phyloP scores from a whole-genome alignment of 2,797 vertebrate species.

The Allobates femoralis region DNA sequence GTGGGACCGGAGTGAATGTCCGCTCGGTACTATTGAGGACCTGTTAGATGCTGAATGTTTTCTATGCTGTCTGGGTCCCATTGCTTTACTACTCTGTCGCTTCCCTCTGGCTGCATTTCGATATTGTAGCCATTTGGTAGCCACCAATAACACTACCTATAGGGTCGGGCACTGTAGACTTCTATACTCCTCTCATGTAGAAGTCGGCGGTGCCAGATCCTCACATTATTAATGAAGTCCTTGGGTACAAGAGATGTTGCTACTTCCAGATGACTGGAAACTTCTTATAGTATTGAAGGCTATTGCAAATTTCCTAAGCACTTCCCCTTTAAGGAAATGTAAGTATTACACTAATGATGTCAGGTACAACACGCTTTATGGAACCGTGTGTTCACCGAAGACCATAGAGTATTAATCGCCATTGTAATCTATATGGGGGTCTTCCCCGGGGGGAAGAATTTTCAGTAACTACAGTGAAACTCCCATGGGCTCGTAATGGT shows the following conservation, averaged over 20 bases:
- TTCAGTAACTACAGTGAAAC: too few relatives aligned
- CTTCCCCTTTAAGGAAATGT: background rate
- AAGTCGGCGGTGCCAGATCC: background rate
- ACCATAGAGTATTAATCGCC: background rate
- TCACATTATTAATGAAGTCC: background rate
- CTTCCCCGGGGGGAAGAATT: too few relatives aligned
- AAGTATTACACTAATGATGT: background rate
- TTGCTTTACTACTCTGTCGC: background rate
- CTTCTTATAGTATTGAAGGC: background rate
- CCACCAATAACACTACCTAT: too few relatives aligned
- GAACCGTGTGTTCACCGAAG: background rate
- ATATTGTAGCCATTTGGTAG: background rate
- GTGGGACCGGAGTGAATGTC: constrained; percentile 67
- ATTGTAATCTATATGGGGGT: too few relatives aligned
- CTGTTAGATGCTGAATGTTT: background rate
- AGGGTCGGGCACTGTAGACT: background rate
- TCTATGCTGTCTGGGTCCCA: background rate
- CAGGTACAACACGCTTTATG: background rate
- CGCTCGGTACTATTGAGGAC: background rate
- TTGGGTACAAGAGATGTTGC: background rate
- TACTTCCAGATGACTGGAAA: background rate
- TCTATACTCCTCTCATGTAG: background rate
- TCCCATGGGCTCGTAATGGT: too few relatives aligned
- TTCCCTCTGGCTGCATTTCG: background rate
- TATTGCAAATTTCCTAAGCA: too few relatives aligned